Evolutionary conservation across 2,888 invertebrate species (phyloP).

Genomic region (Keiferia lycopersicella): DNA sequence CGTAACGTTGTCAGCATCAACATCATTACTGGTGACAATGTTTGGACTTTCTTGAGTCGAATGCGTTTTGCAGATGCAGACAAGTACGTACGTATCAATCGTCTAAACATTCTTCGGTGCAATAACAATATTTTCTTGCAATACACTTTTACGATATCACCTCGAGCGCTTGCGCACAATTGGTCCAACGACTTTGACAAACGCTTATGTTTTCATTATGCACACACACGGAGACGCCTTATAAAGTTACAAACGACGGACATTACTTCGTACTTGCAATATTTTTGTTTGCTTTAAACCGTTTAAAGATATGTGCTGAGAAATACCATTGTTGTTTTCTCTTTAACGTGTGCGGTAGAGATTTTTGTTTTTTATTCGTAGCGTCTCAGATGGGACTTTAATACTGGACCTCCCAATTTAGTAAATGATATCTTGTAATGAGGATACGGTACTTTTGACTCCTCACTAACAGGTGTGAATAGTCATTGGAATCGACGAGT

Average conservation of each 20-base stretch:
- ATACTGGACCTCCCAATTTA: slow-evolving; percentile 8
- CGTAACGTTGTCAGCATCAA: slow-evolving; percentile 31
- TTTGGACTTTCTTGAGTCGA: slow-evolving; percentile 68
- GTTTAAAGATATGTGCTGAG: slow-evolving; percentile 43
- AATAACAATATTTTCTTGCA: slow-evolving; percentile 67
- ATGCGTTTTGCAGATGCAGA: slow-evolving; percentile 58
- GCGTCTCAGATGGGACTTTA: slow-evolving; percentile 21
- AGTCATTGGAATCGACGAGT: slow-evolving; percentile 56
- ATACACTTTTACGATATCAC: slow-evolving; percentile 62
- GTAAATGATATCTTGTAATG: slow-evolving; percentile 8
- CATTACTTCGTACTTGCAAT: slow-evolving; percentile 50
- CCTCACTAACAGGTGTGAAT: slow-evolving; percentile 46
- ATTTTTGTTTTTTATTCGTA: slow-evolving; percentile 25
- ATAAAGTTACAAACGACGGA: slow-evolving; percentile 62
- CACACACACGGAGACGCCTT: slow-evolving; percentile 58
- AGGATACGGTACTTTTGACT: slow-evolving; percentile 10
- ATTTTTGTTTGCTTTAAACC: slow-evolving; percentile 51
- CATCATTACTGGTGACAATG: slow-evolving; percentile 48
- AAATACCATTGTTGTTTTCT: slow-evolving; percentile 23
- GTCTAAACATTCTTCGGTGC: slow-evolving; percentile 54
- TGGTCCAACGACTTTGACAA: slow-evolving; percentile 60
- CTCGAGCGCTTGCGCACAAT: slow-evolving; percentile 51
- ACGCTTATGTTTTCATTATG: slow-evolving; percentile 59
- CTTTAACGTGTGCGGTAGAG: slow-evolving; percentile 16
- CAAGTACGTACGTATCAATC: slow-evolving; percentile 64